Base-by-base conservation (phyloP, 1,140 invertebrate species). In the Drosophila fuyamai region DNA sequence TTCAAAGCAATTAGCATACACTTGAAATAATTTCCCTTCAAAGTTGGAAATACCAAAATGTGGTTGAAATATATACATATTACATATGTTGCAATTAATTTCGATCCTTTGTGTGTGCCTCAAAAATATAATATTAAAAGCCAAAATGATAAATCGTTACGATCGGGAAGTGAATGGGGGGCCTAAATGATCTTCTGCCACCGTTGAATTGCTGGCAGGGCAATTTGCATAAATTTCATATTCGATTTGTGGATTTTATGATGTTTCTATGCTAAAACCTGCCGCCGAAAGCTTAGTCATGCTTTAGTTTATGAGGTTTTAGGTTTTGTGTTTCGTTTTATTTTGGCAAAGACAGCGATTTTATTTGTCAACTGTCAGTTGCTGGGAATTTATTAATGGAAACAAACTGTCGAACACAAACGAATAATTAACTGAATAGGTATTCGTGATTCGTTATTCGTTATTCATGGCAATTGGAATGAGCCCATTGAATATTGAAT, bases 161-260 rank as follows among this genome's bases (percentile, higher is more conserved):
- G 63, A 27, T 38, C 4, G 6, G 23, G 36, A 13, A 50, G 36
- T 32, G 55, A 63, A 63, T 63, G 59, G 46, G 70, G 5, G 55
- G 40, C 16, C 57, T 40, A 72, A 75, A 75, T 62, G 71, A 65
- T 75, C 59, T 76, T 75, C 57, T 79, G 82, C 84, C 84, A 86
- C 80, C 58, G 83, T 76, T 71, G 65, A 71, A 71, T 71, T 44
- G 29, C 29, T 58, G 43, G 53, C 51, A 27, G 43, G 56, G 54
- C 35, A 57, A 77, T 78, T 68, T 70, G 63, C 75, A 77, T 77
- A 77, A 78, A 71, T 61, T 70, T 62, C 57, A 70, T 61, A 78
- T 78, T 62, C 57, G 62, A 76, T 76, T 77, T 77, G 75, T 56
- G 63, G 67, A 38, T 35, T 78, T 78, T 78, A 78, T 78, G 75